Percentiles rank a stretch among this genome's conserved stretches.
phyloP scores from a whole-genome alignment of 2,797 vertebrate genomes.

The Scomberomorus guttatus region DNA sequence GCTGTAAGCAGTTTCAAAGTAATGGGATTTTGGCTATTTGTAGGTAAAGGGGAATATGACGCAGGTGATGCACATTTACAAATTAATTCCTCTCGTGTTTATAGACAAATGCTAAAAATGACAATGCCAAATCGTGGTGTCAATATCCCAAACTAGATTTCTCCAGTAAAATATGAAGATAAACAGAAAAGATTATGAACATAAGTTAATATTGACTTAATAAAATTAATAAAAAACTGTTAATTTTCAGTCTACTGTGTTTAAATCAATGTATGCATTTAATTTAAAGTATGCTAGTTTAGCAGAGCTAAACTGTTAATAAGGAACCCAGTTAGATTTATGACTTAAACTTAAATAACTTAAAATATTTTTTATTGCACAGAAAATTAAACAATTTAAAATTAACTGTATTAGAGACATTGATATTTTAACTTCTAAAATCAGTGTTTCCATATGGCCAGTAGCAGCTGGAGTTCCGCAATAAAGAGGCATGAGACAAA shows the following conservation, averaged over 20 bases:
- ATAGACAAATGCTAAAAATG: constrained; percentile 29
- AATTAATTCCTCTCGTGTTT: constrained; percentile 44
- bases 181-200: not conserved
- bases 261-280: not conserved
- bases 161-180: not conserved
- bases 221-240: not conserved
- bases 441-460: not conserved
- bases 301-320: not conserved
- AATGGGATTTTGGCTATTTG: constrained; percentile 58
- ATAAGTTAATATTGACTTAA: not conserved
- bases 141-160: constrained; percentile 27
- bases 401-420: not conserved
- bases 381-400: constrained; percentile 2
- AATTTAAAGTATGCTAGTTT: not conserved
- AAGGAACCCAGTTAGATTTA: not conserved
- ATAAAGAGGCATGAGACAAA: constrained; percentile 14
- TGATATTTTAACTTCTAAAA: not conserved
- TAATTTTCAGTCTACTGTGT: constrained; percentile 1
- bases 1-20: constrained; percentile 71
- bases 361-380: not conserved
- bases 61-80: constrained; percentile 59
- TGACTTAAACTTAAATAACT: not conserved
- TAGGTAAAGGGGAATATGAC: constrained; percentile 53
- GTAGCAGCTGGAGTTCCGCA: constrained; percentile 11
- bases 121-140: constrained; percentile 15